Conservation (phyloP, 2,113 vertebrate genomes). For the Pampusana beccarii region DNA sequence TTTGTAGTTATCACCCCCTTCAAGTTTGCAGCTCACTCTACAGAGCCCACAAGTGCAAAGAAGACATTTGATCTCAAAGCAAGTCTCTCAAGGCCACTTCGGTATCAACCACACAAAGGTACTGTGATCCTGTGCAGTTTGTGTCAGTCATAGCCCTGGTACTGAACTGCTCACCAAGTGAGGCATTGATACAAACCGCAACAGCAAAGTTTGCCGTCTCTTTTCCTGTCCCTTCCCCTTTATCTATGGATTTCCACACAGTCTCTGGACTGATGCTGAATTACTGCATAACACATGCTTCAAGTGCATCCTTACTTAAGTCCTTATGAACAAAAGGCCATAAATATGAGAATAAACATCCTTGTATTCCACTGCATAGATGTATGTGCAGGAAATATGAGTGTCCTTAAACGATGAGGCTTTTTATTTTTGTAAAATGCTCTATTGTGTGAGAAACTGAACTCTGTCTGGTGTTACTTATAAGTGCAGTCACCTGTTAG, state of each 20-base stretch:
- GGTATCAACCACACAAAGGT: slow-evolving; percentile 92
- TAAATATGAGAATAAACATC: not conserved
- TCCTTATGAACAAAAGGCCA: not conserved
- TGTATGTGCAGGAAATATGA: not conserved
- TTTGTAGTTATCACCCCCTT: slow-evolving; percentile 78
- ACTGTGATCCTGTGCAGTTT: not conserved
- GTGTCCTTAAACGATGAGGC: not conserved
- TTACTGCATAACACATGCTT: not conserved
- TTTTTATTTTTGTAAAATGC: not conserved
- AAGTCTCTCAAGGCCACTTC: slow-evolving; percentile 88
- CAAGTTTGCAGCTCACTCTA: slow-evolving; percentile 70
- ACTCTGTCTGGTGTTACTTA: not conserved
- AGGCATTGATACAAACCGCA: rapidly evolving
- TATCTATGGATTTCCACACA: not conserved
- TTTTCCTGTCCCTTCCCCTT: not conserved
- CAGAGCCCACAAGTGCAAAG: slow-evolving; percentile 77
- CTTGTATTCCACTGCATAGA: not conserved
- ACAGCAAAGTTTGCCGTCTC: not conserved
- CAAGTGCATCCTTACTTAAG: not conserved
- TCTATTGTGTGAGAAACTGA: not conserved
- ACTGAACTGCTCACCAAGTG: not conserved
- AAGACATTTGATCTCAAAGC: slow-evolving; percentile 92
- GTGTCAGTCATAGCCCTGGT: not conserved
- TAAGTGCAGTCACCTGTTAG: not conserved
- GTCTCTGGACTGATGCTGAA: not conserved